Conservation (phyloP, 2,888 invertebrate genomes). For the Stenurella melanura region DNA sequence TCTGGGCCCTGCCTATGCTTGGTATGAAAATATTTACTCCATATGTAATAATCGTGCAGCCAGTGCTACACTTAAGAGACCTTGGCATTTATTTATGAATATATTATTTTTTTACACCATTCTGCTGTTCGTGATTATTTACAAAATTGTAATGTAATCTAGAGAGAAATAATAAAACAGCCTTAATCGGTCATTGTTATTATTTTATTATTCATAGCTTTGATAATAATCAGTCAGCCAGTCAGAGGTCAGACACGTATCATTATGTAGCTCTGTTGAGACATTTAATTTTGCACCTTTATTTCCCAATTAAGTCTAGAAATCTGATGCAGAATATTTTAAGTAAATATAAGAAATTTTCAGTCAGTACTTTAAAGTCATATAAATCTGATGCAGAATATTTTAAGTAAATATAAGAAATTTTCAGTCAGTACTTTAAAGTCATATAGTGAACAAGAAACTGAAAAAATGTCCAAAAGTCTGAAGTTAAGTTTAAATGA, state of each 20-base stretch:
- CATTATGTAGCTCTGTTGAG: neutral
- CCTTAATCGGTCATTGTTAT: slow-evolving; percentile 17
- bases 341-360: too few species aligned
- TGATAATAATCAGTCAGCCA: neutral
- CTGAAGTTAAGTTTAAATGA: too few species aligned
- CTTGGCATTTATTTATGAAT: slow-evolving; percentile 38
- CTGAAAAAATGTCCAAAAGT: too few species aligned
- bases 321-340: too few species aligned
- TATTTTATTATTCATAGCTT: neutral
- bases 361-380: too few species aligned
- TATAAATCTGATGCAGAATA: too few species aligned
- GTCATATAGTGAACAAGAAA: too few species aligned
- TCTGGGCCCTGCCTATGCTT: neutral
- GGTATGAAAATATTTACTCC: neutral
- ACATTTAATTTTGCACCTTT: neutral
- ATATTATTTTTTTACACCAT: slow-evolving; percentile 11
- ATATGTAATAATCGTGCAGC: slow-evolving; percentile 14
- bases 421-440: too few species aligned
- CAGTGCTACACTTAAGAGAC: slow-evolving; percentile 9
- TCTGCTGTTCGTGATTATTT: slow-evolving; percentile 18
- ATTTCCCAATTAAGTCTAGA: neutral
- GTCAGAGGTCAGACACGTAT: neutral
- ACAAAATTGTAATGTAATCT: slow-evolving; percentile 10
- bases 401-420: too few species aligned
- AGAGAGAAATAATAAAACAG: neutral